These are phyloP conservation scores for Melitaea cinxia DNA, from an alignment of 1,140 invertebrate genomes.

Conservation along the genomic window DNA sequence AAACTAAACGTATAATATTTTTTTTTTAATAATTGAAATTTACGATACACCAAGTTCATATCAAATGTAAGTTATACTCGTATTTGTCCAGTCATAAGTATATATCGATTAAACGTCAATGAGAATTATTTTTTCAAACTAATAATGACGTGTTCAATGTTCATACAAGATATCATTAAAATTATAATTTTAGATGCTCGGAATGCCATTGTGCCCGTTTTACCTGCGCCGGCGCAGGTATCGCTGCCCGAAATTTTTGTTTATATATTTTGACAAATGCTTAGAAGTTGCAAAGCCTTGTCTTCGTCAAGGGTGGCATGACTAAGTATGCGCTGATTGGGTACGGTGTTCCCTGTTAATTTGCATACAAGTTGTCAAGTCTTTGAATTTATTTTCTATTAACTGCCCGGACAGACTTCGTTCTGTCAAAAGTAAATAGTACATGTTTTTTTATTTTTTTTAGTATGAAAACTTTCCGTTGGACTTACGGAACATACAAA, in stretches of 20 bases:
- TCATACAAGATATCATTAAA: slow-evolving; percentile 30
- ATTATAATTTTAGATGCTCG: slow-evolving; percentile 75
- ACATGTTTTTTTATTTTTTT: too few relatives aligned
- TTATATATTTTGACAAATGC: slow-evolving; percentile 71
- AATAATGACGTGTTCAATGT: slow-evolving; percentile 12
- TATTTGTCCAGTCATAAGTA: too few relatives aligned
- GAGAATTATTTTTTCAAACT: not conserved
- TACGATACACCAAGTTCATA: not conserved
- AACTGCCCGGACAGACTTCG: too few relatives aligned
- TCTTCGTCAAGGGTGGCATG: slow-evolving; percentile 58
- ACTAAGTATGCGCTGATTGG: not conserved
- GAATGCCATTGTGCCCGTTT: slow-evolving; percentile 72
- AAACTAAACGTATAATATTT: not conserved
- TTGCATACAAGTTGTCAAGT: not conserved
- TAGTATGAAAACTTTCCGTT: too few relatives aligned
- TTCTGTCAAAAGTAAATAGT: too few relatives aligned
- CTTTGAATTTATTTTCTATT: too few relatives aligned
- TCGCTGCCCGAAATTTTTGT: slow-evolving; percentile 47
- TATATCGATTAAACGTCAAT: not conserved
- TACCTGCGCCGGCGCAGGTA: slow-evolving; percentile 64
- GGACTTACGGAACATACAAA: too few relatives aligned
- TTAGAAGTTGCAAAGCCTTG: slow-evolving; percentile 53
- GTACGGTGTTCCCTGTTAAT: not conserved
- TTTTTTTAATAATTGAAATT: not conserved
- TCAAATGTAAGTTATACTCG: too few relatives aligned